These are phyloP conservation scores for Bombus haemorrhoidalis DNA, from an alignment of 1,140 invertebrate genomes.

Conservation along the genomic window DNA sequence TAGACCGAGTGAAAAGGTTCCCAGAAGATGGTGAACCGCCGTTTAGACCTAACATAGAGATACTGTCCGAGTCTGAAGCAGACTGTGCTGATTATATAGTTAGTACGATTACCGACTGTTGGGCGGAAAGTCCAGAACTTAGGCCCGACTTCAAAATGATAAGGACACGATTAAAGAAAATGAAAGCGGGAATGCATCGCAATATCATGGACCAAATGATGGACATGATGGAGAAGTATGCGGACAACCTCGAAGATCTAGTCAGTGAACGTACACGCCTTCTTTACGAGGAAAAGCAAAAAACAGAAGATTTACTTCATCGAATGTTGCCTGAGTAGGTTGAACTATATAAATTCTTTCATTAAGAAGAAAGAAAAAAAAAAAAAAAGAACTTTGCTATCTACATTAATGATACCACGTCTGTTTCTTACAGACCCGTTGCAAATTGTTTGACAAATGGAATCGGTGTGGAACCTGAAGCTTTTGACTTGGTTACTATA, in stretches of 20 bases:
- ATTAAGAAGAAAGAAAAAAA: background rate
- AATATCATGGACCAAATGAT: constrained; percentile 99
- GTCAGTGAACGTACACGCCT: constrained; percentile 94
- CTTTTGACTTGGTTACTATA: constrained; percentile 96
- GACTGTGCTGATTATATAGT: constrained; percentile 90
- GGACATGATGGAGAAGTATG: constrained; percentile 98
- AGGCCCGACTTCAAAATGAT: constrained; percentile 93
- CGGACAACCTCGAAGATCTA: constrained; percentile 96
- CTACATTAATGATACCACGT: background rate
- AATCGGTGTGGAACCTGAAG: constrained; percentile 95
- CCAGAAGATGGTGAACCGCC: constrained; percentile 85
- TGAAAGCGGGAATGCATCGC: constrained; percentile 92
- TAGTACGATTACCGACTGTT: constrained; percentile 91
- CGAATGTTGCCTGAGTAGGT: constrained; percentile 95
- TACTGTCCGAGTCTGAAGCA: constrained; percentile 86
- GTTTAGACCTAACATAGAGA: constrained; percentile 90
- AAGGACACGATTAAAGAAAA: constrained; percentile 90
- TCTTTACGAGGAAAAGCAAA: constrained; percentile 95
- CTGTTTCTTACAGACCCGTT: constrained; percentile 86
- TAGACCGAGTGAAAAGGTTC: constrained; percentile 89
- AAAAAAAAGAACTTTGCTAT: background rate
- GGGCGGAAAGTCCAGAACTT: constrained; percentile 91
- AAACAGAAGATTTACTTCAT: constrained; percentile 95
- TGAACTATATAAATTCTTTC: background rate
- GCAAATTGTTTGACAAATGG: constrained; percentile 93